Percentiles rank a stretch among this genome's conserved stretches.
Conservation (phyloP, 2,888 invertebrate species). For the Drosophila limbata region DNA sequence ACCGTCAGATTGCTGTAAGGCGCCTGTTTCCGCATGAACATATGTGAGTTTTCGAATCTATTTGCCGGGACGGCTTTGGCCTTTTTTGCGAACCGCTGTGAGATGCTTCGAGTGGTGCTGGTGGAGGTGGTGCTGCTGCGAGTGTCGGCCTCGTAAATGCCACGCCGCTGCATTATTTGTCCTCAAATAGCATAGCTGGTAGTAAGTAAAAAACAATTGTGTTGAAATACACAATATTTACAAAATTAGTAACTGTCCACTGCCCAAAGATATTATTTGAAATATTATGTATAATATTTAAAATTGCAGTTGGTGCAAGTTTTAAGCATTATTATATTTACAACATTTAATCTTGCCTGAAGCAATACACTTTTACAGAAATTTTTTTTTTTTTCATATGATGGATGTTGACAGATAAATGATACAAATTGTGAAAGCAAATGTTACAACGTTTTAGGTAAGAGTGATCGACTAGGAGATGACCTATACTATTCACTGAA, state of each 20-base stretch:
- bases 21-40: slow-evolving; percentile 36
- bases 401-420: not conserved
- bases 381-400: not conserved
- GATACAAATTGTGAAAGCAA: not conserved
- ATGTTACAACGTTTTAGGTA: not conserved
- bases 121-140: slow-evolving; percentile 15
- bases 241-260: not conserved
- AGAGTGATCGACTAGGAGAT: not conserved
- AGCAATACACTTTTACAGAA: not conserved
- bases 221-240: not conserved
- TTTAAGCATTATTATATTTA: slow-evolving; percentile 5
- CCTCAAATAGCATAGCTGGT: slow-evolving; percentile 30
- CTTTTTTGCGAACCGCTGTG: slow-evolving; percentile 23
- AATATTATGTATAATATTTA: not conserved
- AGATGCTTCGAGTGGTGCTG: slow-evolving; percentile 8
- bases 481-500: not conserved
- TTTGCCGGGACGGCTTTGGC: not conserved
- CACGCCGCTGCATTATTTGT: slow-evolving; percentile 52
- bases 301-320: not conserved
- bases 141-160: slow-evolving; percentile 26
- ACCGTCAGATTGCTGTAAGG: slow-evolving; percentile 14
- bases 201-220: not conserved
- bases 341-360: not conserved
- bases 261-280: not conserved
- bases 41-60: slow-evolving; percentile 14